These are phyloP conservation scores for Panopea generosa DNA, from an alignment of 2,888 invertebrate species.

Conservation along the genomic window DNA sequence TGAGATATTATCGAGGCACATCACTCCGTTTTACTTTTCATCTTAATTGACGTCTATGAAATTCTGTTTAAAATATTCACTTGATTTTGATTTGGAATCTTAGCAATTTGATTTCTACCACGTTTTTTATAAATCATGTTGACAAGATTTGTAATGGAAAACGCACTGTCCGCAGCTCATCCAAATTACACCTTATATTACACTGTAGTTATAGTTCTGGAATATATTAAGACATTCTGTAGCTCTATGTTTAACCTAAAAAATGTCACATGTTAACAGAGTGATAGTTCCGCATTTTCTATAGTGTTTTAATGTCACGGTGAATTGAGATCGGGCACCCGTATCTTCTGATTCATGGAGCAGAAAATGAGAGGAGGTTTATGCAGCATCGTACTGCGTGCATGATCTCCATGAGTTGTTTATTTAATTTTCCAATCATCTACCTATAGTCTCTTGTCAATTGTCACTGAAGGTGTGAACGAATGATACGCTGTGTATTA, in stretches of 20 bases:
- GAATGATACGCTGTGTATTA: constrained; percentile 15
- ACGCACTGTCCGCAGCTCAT: too few species aligned
- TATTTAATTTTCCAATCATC: constrained; percentile 63
- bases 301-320: too few species aligned
- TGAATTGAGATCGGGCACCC: constrained; percentile 23
- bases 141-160: too few species aligned
- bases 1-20: constrained; percentile 56
- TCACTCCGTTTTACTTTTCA: constrained; percentile 39
- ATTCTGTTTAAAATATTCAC: constrained; percentile 49
- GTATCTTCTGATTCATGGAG: constrained; percentile 32
- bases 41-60: constrained; percentile 53
- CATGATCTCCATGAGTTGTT: constrained; percentile 26
- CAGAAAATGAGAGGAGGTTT: constrained; percentile 51
- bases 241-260: too few species aligned
- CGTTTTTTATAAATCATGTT: background rate
- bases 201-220: too few species aligned
- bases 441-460: constrained; percentile 30
- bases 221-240: too few species aligned
- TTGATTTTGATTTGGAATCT: constrained; percentile 33
- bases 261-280: too few species aligned
- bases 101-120: background rate
- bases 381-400: constrained; percentile 19
- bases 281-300: too few species aligned
- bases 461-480: constrained; percentile 39
- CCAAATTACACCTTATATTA: too few species aligned